Base-by-base conservation (phyloP, 2,797 vertebrate genomes). In the Tympanoctomys barrerae region DNA sequence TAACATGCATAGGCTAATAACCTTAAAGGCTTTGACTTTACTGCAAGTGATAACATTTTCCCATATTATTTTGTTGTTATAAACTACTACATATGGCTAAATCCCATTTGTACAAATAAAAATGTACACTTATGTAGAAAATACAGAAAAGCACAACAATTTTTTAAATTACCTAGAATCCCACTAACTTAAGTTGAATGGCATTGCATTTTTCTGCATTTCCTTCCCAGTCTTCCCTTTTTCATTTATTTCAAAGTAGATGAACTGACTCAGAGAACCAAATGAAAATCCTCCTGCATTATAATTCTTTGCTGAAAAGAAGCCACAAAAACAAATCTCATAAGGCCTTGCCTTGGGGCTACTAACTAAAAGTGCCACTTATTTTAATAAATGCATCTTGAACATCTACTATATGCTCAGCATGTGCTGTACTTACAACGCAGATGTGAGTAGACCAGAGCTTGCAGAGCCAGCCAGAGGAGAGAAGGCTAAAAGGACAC, bases 1-100 rank as follows among this genome's bases (percentile, higher is more conserved):
- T 70, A 95, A 75, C 4, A 82, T 64, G 7, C 2, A 62, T 90
- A 26, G 26, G 91, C 21, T 88, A 54, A 42, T 26, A 52, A 33
- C 21, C 26, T 62, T 83, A 91, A 90, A 91, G 33, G 33, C 87
- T 95, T 77, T 75, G 36, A 92, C n/a, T 94, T 88, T 88, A 16
- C 85, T 28, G 75, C 87, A 89, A 83, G 66, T 42, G 84, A 59
- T 84, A 80, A 73, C 31, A 89, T 49, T 39, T 95, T 89, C 75
- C 75, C 7, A 16, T 70, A 24, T 61, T 68, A 78, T 84, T 86
- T 96, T 62, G 22, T 16, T 90, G 36, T 73, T 36, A 52, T 89
- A 73, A 92, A 77, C 11, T 94, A 19, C 36, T 18, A 39, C 36
- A 85, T 75, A 87, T 88, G 33, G 89, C 33, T 90, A 70, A 68